Percentiles rank a stretch among this genome's conserved stretches.
Conservation (phyloP, 2,888 invertebrate genomes). For the Clivina fossor region DNA sequence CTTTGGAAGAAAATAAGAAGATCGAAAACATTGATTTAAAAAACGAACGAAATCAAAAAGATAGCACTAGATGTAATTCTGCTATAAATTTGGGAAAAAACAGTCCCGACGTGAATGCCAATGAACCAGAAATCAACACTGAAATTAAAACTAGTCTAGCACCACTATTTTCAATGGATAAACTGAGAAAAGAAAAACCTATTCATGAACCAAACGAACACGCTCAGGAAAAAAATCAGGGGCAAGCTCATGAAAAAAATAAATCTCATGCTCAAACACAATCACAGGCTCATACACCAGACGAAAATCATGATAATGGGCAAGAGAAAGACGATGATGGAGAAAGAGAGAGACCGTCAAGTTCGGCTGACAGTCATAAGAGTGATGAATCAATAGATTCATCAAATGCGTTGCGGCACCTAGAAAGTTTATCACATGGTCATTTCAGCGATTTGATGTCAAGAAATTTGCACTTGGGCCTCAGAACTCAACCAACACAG, state of each 20-base stretch:
- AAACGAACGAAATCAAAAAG: constrained; percentile 45
- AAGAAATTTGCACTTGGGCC: constrained; percentile 50
- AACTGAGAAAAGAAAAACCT: constrained; percentile 52
- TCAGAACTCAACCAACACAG: constrained; percentile 50
- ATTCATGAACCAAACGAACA: constrained; percentile 44
- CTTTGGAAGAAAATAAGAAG: constrained; percentile 36
- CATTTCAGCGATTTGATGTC: constrained; percentile 64
- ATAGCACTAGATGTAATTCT: constrained; percentile 45
- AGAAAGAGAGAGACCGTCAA: constrained; percentile 50
- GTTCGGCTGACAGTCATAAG: constrained; percentile 59
- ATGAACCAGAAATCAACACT: constrained; percentile 49
- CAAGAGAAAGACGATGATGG: constrained; percentile 53
- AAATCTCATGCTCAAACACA: constrained; percentile 54
- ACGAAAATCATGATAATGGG: constrained; percentile 50
- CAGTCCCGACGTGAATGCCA: constrained; percentile 53
- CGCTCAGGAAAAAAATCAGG: neutral
- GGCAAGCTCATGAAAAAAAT: neutral
- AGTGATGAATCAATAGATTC: constrained; percentile 64
- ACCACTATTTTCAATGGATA: constrained; percentile 51
- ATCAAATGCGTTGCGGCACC: constrained; percentile 71
- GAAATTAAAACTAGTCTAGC: constrained; percentile 53
- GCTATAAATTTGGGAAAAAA: constrained; percentile 54
- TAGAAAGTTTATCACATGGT: constrained; percentile 79
- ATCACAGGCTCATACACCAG: constrained; percentile 49
- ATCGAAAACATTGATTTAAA: constrained; percentile 34